Evolutionary conservation across 2,888 invertebrate species (phyloP), one percentile per base, ranked within the genome.

Genomic region (Habrosyne pyritoides): DNA sequence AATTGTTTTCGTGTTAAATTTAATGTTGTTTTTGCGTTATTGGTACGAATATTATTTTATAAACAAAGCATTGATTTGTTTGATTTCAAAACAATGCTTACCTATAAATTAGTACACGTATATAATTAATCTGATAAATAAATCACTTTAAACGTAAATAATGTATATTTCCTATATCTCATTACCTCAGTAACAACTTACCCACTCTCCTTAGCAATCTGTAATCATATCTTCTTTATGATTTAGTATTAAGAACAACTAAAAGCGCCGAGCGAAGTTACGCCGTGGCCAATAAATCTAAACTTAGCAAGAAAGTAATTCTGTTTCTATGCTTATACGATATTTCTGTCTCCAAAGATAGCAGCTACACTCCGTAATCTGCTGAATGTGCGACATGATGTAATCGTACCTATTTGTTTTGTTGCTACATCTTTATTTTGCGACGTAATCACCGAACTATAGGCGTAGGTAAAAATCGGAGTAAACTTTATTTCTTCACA

Each of bases 281-380:
- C 84, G 82, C 83, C 84, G 84, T 83, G 78, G 77, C 79, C 86
- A 86, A 91, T 91, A 91, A 91, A 91, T 90, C 89, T 86, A 83
- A 89, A 89, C 84, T 89, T 89, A 81, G 81, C 76, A 85, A 84
- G 85, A 86, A 89, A 88, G 88, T 89, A 88, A 89, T 88, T 84
- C 78, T 84, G 83, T 84, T 81, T 81, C 83, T 81, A 82, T 86
- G 82, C 86, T 79, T 84, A 84, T 86, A 80, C 76, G 83, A 86
- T 86, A 79, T 86, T 77, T 80, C 78, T 82, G 81, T 84, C 82
- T 79, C 80, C 69, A 73, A 73, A 86, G 85, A 87, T 84, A 86
- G 79, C 82, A 86, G 79, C 82, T 83, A 73, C 74, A 77, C 76
- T 83, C 79, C 67, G 81, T 84, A 85, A 83, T 84, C 81, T 83